A percentile compares a stretch with the other conserved stretches of the same genome.
phyloP scores from a whole-genome alignment of 2,797 vertebrate species.

The Borostomias antarcticus region DNA sequence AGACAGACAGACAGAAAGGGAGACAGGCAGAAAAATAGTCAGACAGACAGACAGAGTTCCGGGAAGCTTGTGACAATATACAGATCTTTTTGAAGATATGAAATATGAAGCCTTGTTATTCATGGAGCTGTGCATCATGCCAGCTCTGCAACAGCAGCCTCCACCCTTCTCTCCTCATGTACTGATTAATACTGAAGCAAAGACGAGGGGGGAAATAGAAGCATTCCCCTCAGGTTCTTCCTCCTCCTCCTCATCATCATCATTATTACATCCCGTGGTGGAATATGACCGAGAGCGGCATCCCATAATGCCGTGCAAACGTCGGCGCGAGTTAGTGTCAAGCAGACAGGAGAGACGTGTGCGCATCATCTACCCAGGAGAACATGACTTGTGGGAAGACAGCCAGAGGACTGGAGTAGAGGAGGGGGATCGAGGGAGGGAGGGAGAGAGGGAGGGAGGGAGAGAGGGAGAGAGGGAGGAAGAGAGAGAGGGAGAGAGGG shows the following conservation, averaged over 20 bases:
- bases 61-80: background rate
- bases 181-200: constrained; percentile 73
- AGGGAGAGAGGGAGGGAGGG: constrained; percentile 4
- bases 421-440: constrained; percentile 14
- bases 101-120: constrained; percentile 36
- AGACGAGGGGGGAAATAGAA: constrained; percentile 71
- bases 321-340: constrained; percentile 77
- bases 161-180: constrained; percentile 55
- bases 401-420: constrained; percentile 74
- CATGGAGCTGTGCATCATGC: constrained; percentile 5
- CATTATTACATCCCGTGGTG: constrained; percentile 61
- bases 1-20: background rate
- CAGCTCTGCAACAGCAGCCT: constrained; percentile 32
- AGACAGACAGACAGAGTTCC: too few relatives aligned
- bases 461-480: background rate
- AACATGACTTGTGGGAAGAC: constrained; percentile 80
- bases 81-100: background rate
- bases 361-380: constrained; percentile 80
- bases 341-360: constrained; percentile 79
- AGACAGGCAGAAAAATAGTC: background rate
- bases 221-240: constrained; percentile 62
- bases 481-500: background rate
- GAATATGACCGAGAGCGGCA: constrained; percentile 80
- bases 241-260: constrained; percentile 79
- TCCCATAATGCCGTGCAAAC: constrained; percentile 78